A percentile compares a stretch with the other conserved stretches of the same genome.
These are phyloP conservation scores for Palythoa grandiflora DNA, from an alignment of 92 coral and sea anemone species.

Conservation along the genomic window DNA sequence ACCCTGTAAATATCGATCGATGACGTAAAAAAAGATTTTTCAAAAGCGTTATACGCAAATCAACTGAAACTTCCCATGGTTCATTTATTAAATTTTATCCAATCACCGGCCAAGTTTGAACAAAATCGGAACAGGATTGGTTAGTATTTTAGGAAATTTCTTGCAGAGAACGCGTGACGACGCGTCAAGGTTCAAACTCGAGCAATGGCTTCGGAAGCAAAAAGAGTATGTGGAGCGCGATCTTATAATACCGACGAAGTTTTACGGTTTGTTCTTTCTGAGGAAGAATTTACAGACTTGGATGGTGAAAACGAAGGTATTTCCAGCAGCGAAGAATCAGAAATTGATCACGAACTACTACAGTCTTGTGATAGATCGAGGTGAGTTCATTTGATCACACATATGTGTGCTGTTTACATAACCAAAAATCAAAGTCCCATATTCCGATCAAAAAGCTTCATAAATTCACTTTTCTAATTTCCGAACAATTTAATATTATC, in stretches of 20 bases:
- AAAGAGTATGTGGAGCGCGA: neutral
- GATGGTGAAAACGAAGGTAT: conserved; percentile 6
- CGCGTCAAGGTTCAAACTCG: conserved; percentile 14
- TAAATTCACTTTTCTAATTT: neutral
- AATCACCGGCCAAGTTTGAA: conserved; percentile 8
- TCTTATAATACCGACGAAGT: conserved; percentile 11
- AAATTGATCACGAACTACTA: neutral
- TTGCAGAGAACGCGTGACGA: conserved; percentile 11
- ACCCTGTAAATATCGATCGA: conserved; percentile 21
- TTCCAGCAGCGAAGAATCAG: conserved; percentile 8
- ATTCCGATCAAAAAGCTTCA: neutral
- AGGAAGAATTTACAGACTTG: conserved; percentile 9
- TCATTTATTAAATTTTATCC: conserved; percentile 1
- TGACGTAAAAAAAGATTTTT: conserved; percentile 1
- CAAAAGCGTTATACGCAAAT: neutral
- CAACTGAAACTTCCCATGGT: conserved; percentile 10
- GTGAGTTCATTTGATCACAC: conserved; percentile 13
- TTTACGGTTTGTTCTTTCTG: conserved; percentile 14
- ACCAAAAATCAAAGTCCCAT: conserved; percentile 9
- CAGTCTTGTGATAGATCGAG: conserved; percentile 12
- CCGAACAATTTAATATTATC: conserved; percentile 17
- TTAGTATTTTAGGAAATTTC: conserved; percentile 4
- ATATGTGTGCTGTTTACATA: neutral
- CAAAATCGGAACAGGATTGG: conserved; percentile 16
- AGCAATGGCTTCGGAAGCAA: conserved; percentile 13